These are phyloP conservation scores for Gephyroberyx darwinii DNA, from an alignment of 2,797 vertebrate species.

Conservation along the genomic window DNA sequence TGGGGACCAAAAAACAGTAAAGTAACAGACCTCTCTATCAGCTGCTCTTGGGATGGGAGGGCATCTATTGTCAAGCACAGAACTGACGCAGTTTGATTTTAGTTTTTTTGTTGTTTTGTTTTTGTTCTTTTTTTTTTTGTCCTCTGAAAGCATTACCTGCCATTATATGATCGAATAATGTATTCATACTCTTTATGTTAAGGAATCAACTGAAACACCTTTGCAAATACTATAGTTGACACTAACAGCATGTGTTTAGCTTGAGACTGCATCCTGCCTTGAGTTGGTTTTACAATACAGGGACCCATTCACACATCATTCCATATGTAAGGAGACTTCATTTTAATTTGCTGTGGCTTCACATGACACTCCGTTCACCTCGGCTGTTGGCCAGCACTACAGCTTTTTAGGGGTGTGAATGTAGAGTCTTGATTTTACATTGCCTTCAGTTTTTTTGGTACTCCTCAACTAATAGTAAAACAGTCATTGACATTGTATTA, in stretches of 20 bases:
- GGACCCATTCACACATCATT: constrained; percentile 46
- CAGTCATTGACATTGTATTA: constrained; percentile 48
- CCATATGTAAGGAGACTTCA: constrained; percentile 11
- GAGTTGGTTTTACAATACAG: constrained; percentile 16
- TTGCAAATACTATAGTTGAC: constrained; percentile 19
- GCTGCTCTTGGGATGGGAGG: constrained; percentile 71
- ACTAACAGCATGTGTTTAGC: constrained; percentile 7
- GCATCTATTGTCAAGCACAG: constrained; percentile 60
- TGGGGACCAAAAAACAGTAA: constrained; percentile 39
- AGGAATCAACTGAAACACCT: constrained; percentile 33
- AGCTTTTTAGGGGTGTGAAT: constrained; percentile 22
- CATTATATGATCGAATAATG: constrained; percentile 40
- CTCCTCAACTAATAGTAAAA: constrained; percentile 21
- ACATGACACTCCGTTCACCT: background rate
- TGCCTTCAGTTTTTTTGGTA: constrained; percentile 46
- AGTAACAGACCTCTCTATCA: constrained; percentile 70
- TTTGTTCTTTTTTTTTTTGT: constrained; percentile 25
- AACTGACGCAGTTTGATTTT: constrained; percentile 53
- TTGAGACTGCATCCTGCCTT: constrained; percentile 22
- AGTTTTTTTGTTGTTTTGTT: background rate
- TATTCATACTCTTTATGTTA: constrained; percentile 56
- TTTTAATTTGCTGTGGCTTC: constrained; percentile 13
- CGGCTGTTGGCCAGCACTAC: constrained; percentile 4
- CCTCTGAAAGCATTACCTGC: constrained; percentile 65
- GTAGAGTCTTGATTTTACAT: constrained; percentile 17